phyloP scores from a whole-genome alignment of 2,888 invertebrate genomes.

The Acrocyrtus sp. region DNA sequence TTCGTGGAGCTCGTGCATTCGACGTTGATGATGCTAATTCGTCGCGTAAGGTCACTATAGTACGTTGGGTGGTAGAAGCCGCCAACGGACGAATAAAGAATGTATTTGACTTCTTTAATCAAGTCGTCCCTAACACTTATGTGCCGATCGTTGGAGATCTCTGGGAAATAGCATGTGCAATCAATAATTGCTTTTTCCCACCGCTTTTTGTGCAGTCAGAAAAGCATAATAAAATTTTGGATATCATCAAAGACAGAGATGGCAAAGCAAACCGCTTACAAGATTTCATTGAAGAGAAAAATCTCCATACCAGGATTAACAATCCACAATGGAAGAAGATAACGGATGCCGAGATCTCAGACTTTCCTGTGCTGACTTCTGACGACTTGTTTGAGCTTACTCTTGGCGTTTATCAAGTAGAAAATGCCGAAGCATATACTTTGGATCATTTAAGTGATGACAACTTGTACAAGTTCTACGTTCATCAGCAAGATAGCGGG shows the following conservation, averaged over 20 bases:
- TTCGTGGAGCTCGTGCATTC: too few relatives aligned
- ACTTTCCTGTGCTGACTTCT: background rate
- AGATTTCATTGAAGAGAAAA: background rate
- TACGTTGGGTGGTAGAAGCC: constrained; percentile 34
- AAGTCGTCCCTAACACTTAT: constrained; percentile 10
- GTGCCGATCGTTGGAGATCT: too few relatives aligned
- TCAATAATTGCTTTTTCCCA: too few relatives aligned
- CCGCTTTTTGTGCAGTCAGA: too few relatives aligned
- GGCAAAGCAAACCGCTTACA: background rate
- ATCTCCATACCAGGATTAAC: background rate
- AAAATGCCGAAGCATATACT: background rate
- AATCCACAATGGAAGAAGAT: background rate
- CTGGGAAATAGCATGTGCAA: too few relatives aligned
- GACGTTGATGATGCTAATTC: constrained; percentile 36
- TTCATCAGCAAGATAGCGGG: background rate
- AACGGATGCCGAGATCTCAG: background rate
- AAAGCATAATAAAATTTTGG: background rate
- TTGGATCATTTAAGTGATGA: background rate
- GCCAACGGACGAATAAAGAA: constrained; percentile 36
- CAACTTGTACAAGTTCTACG: background rate
- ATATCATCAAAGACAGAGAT: background rate
- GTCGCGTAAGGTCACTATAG: constrained; percentile 15
- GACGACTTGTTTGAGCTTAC: background rate
- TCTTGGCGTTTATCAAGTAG: background rate
- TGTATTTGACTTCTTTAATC: constrained; percentile 29